phyloP scores from a whole-genome alignment of 2,888 invertebrate genomes.

The Cephus runcator region DNA sequence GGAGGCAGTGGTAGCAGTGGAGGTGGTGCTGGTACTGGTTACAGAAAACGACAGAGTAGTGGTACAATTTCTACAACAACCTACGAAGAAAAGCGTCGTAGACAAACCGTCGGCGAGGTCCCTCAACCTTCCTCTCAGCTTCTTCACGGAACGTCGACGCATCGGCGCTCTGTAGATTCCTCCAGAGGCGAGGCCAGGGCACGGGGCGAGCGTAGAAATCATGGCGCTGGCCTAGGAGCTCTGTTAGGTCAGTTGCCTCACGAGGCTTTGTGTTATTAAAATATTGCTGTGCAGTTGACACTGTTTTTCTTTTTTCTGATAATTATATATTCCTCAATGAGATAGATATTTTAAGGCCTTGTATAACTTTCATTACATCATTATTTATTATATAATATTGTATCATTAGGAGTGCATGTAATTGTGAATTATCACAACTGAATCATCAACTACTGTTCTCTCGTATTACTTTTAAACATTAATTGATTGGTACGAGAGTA shows the following conservation, averaged over 20 bases:
- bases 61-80: constrained; percentile 48
- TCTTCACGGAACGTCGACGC: constrained; percentile 38
- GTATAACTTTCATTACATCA: background rate
- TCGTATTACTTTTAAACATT: background rate
- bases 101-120: constrained; percentile 47
- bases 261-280: background rate
- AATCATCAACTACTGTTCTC: background rate
- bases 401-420: background rate
- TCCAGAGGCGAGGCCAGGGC: constrained; percentile 52
- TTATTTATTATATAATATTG: background rate
- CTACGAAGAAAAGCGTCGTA: constrained; percentile 59
- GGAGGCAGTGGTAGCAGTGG: constrained; percentile 37
- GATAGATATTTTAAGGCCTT: background rate
- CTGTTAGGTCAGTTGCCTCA: constrained; percentile 46
- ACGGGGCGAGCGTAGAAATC: constrained; percentile 55
- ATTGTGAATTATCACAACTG: background rate
- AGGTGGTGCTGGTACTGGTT: constrained; percentile 34
- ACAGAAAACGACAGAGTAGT: constrained; percentile 61
- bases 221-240: constrained; percentile 61
- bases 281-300: background rate
- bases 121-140: constrained; percentile 44
- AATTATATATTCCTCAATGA: background rate
- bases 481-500: background rate
- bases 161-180: constrained; percentile 49
- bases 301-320: background rate